Evolutionary conservation across 2,888 invertebrate genomes (phyloP), one percentile per base, ranked within the genome.

Genomic region (Cheiracanthium punctorium): DNA sequence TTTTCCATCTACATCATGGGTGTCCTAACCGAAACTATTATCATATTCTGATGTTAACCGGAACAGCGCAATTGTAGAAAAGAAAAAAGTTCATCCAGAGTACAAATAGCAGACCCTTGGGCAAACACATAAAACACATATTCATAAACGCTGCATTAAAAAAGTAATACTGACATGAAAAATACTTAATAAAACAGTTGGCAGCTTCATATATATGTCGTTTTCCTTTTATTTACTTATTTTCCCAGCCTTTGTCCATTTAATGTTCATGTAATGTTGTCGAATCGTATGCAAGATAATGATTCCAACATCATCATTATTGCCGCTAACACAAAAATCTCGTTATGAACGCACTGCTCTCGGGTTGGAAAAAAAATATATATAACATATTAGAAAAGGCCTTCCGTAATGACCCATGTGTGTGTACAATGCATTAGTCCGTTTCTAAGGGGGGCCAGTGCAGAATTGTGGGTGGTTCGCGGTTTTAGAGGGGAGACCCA

Each of bases 291-390:
- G 37, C 43, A 32, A 43, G 58, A 65, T 82, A 82, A 82, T 82
- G 76, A 82, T 72, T 58, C 64, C 29, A 70, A 75, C 41, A 75
- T 82, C 72, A 65, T 77, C 72, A 82, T 82, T 82, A 82, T 71
- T 70, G 67, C 30, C 48, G 14, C 32, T 75, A 82, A 75, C 37
- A 75, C 58, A 70, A 32, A 76, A 82, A 82, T 72, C 33, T 82
- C 82, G 75, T 76, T 76, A 77, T 67, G 37, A 70, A 48, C 48
- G 48, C n/a, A n/a, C 14, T 48, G n/a, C 14, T 12, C 2, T 7
- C 17, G 48, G 1, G 14, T 48, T 48, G 12, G 14, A n/a, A 17
- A 12, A 48, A 48, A 2, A 48, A 12, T 48, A 17, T 37, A 37
- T 37, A 37, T 37, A 37, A 10, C n/a, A 37, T 37, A 37, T 37